Evolutionary conservation across 2,888 invertebrate genomes (phyloP), one percentile per base, ranked within the genome.

Genomic region (Pseudococcus viburni): DNA sequence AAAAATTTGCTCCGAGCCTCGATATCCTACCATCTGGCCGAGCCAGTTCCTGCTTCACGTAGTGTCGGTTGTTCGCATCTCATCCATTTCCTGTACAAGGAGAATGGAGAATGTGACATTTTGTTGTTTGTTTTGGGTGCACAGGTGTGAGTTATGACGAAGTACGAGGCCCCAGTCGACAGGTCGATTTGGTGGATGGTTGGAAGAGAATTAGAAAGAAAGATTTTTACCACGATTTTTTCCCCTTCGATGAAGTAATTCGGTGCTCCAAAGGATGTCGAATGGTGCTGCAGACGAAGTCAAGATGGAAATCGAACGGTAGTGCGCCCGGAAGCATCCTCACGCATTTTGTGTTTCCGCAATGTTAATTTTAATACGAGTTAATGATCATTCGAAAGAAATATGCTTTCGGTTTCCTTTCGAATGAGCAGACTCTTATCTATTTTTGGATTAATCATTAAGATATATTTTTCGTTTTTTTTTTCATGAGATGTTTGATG

Each of bases 101-200:
- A 33, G 26, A 33, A 33, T 33, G 3, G 68, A 73, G 33, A 73
- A 73, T 73, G 68, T 73, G 33, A 73, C 68, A 73, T 73, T 73
- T 73, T 33, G 68, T 73, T 73, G 33, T 73, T 73, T 73, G 68
- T 73, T 73, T 73, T 33, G 68, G 68, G 64, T 26, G 68, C 5
- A 73, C 68, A 73, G 68, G 68, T 73, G 68, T 73, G 68, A 73
- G 68, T 33, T 73, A 73, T 64, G 68, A 73, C 68, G 33, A 19
- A 59, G 59, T 59, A 19, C 19, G 19, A 1, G 55, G 55, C 26
- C 15, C 55, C 59, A 59, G 59, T 59, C 19, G 19, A 59, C 59
- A 59, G 59, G 59, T 59, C 59, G 19, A 59, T 17, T 55, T 59
- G 59, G 59, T 59, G 59, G 19, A 19, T 33, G 59, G 19, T 59